Conservation (phyloP, 2,113 vertebrate genomes). For the Austrofundulus limnaeus region DNA sequence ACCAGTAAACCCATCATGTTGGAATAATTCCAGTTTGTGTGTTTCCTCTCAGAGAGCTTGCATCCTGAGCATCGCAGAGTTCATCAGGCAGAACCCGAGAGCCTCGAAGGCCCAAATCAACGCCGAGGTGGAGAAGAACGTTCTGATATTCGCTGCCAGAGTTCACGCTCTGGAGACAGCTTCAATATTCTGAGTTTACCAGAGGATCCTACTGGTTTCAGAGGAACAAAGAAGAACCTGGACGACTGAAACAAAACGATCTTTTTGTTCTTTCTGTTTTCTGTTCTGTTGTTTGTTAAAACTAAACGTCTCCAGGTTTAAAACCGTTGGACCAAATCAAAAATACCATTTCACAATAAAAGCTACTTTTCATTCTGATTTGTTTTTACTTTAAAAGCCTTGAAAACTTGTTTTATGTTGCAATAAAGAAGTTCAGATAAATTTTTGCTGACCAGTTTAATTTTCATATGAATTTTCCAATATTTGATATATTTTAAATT, state of each 20-base stretch:
- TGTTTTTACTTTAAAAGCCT: neutral
- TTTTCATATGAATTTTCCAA: too few species aligned
- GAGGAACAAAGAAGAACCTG: too few species aligned
- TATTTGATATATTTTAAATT: too few species aligned
- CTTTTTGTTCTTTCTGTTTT: neutral
- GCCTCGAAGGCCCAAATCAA: conserved; percentile 68
- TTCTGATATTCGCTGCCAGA: conserved; percentile 74
- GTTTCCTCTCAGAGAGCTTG: conserved; percentile 72
- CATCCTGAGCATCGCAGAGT: conserved; percentile 69
- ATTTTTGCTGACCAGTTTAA: too few species aligned
- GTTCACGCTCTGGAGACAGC: conserved; percentile 65
- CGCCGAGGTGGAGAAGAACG: conserved; percentile 72
- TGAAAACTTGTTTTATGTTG: neutral
- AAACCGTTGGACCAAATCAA: too few species aligned
- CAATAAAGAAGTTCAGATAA: too few species aligned
- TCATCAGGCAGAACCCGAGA: conserved; percentile 65
- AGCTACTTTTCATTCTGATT: neutral
- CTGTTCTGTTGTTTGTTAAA: neutral
- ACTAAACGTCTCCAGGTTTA: too few species aligned
- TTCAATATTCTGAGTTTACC: conserved; percentile 39
- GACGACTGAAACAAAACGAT: neutral
- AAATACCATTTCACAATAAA: conserved; percentile 6
- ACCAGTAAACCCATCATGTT: neutral
- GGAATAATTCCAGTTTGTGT: neutral
- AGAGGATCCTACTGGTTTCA: too few species aligned